Conservation (phyloP, 1,140 invertebrate species). For the Zaprionus inermis region DNA sequence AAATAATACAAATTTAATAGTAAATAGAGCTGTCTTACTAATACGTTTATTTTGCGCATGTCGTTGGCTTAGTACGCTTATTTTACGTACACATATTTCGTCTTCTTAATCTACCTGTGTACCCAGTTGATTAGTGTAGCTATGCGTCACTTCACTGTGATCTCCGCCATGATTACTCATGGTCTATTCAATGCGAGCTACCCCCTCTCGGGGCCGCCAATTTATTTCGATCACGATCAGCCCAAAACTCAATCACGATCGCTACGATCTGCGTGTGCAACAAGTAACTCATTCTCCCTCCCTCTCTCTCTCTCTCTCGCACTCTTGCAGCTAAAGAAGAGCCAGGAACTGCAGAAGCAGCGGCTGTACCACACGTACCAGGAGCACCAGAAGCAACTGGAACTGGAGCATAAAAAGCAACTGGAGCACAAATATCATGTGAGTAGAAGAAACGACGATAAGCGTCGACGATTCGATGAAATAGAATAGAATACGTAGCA, state of each 20-base stretch:
- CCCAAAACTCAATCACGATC: background rate
- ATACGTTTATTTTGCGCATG: background rate
- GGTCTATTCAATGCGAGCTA: slow-evolving; percentile 9
- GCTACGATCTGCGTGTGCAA: background rate
- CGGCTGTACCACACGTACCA: slow-evolving; percentile 94
- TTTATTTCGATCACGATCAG: slow-evolving; percentile 2
- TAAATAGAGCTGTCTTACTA: too few species aligned
- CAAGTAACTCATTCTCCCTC: background rate
- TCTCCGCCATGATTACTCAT: slow-evolving; percentile 23
- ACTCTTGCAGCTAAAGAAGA: slow-evolving; percentile 92
- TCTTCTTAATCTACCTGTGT: background rate
- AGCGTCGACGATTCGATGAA: background rate
- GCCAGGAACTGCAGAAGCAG: slow-evolving; percentile 95
- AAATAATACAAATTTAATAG: too few species aligned
- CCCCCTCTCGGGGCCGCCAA: background rate
- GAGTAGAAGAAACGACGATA: slow-evolving; percentile 65
- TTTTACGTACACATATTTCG: background rate
- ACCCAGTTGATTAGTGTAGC: background rate
- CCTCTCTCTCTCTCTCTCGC: background rate
- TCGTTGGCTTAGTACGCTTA: too few species aligned
- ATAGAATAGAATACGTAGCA: too few species aligned
- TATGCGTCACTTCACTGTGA: background rate
- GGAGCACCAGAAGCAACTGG: slow-evolving; percentile 93
- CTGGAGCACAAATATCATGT: slow-evolving; percentile 94
- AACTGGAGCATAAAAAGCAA: slow-evolving; percentile 94